Evolutionary conservation across 2,888 invertebrate species (phyloP), one percentile per base, ranked within the genome.

Genomic region (Pandemis heparana): DNA sequence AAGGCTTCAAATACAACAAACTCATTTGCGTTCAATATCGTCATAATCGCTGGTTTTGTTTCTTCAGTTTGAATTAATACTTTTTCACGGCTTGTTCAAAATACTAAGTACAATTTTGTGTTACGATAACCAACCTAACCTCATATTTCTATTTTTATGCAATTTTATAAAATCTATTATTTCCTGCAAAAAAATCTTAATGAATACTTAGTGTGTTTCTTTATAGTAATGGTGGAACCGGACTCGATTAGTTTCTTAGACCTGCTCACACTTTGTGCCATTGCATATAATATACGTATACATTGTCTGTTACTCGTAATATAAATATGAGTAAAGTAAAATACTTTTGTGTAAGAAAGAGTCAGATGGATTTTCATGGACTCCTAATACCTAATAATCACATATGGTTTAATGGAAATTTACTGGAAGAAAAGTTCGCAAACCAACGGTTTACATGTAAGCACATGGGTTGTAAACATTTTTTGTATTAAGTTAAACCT

Each of bases 391-490:
- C n/a, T n/a, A 65, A 77, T 79, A 77, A 82, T 79, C 81, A 79
- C 77, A 61, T 82, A 83, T 85, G 84, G 82, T 80, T 79, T 78
- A 79, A 86, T 87, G 91, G 92, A 92, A 92, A 91, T 90, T 84
- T 91, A 92, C 92, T 87, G 86, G 83, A 85, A 85, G 85, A 89
- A 90, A 88, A 87, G 84, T 85, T 79, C 77, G 81, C 83, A 75
- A 82, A 83, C 81, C 80, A 83, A 80, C 80, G 79, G 80, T 78
- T 77, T 73, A 77, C 73, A 75, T 76, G 76, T 75, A 72, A 46
- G 76, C 23, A 23, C 85, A 88, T 88, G 23, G 48, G 79, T 80
- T 51, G 71, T 62, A 75, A 89, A 91, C 89, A 83, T 85, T 89
- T 89, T 51, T 69, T 46, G 7, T n/a, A n/a, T n/a, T 7, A 12